Conservation (phyloP, 2,113 vertebrate genomes). For the Phyllostomus discolor region DNA sequence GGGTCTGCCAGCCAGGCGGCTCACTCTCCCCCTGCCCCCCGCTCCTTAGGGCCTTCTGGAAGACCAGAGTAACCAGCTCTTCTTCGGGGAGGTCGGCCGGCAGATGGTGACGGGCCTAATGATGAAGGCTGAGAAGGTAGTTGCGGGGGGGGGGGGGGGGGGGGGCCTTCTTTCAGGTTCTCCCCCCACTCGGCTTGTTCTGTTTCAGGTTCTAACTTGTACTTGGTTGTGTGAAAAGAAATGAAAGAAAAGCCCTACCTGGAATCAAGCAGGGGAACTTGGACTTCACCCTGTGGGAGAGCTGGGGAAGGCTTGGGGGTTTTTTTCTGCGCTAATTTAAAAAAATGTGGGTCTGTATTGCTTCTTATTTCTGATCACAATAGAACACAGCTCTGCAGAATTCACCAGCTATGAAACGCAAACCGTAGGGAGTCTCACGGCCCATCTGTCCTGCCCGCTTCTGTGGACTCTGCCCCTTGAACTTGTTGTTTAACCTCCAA, state of each 20-base stretch:
- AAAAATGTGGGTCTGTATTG: not conserved
- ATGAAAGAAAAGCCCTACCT: not conserved
- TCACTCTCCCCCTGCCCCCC: not conserved
- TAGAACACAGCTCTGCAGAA: not conserved
- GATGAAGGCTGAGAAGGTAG: conserved; percentile 96
- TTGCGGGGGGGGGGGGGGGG: fast-evolving
- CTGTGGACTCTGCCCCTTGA: fast-evolving
- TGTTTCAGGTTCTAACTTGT: not conserved
- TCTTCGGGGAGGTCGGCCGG: conserved; percentile 96
- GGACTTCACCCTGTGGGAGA: not conserved
- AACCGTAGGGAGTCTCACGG: too few species aligned
- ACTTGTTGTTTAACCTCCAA: too few species aligned
- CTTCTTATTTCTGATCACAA: not conserved
- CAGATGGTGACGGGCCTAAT: conserved; percentile 96
- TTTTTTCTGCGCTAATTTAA: not conserved
- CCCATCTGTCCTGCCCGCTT: fast-evolving
- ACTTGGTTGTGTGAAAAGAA: not conserved
- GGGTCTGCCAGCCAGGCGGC: not conserved
- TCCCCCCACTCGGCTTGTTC: not conserved
- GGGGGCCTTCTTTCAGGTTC: not conserved
- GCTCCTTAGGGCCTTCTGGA: conserved; percentile 87
- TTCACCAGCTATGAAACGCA: not conserved
- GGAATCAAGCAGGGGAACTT: not conserved
- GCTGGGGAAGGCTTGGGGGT: not conserved
- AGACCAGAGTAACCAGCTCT: conserved; percentile 89